Evolutionary conservation across 2,113 vertebrate species (phyloP).

Genomic region (Ariopsis seemanni): DNA sequence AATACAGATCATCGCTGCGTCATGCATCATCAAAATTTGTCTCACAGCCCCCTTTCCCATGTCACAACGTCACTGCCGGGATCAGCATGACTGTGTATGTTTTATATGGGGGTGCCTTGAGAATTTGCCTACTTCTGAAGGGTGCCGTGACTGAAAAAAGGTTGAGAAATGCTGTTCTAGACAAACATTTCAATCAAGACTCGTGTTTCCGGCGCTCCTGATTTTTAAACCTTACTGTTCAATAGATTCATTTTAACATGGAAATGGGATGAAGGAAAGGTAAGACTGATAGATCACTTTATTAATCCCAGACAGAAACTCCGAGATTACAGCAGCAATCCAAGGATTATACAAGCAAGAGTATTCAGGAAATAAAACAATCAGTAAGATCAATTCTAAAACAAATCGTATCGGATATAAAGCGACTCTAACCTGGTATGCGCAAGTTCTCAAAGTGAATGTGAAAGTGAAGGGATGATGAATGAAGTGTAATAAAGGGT

Average conservation of each 20-base stretch:
- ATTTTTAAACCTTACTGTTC: background rate
- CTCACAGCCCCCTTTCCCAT: no score
- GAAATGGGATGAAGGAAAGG: background rate
- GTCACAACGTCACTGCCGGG: no score
- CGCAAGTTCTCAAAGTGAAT: background rate
- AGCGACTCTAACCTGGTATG: background rate
- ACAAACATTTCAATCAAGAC: no score
- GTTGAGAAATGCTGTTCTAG: no score
- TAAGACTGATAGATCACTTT: background rate
- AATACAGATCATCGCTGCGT: no score
- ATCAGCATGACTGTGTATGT: no score
- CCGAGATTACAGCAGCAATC: background rate
- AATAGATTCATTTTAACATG: background rate
- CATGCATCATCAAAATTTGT: no score
- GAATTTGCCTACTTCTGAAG: no score
- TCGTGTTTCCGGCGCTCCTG: no score
- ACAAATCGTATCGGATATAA: background rate
- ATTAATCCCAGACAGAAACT: background rate
- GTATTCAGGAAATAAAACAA: background rate
- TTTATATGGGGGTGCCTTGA: no score
- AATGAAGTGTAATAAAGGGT: background rate
- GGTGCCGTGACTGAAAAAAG: no score
- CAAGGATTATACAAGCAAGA: background rate
- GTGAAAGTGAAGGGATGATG: background rate
- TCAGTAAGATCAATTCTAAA: background rate